Conservation (phyloP, 2,113 vertebrate genomes). For the Bombycilla garrulus region DNA sequence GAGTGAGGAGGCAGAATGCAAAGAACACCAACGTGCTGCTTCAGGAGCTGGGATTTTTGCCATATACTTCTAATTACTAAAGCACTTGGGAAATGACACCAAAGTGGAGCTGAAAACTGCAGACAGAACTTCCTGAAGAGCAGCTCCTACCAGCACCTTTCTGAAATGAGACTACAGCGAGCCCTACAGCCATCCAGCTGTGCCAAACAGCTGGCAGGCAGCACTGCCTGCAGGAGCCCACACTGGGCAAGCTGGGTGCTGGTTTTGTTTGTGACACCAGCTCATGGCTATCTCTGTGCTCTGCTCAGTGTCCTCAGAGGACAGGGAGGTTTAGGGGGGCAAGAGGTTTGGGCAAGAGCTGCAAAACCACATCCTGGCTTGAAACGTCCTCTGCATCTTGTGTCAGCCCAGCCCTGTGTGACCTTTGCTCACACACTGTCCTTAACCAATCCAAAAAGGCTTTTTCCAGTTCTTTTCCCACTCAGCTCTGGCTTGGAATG, state of each 20-base stretch:
- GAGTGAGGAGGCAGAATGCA: background rate
- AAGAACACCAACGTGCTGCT: background rate
- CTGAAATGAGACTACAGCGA: fast-evolving
- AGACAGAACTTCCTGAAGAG: background rate
- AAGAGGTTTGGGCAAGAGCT: background rate
- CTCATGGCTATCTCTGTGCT: background rate
- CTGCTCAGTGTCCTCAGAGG: background rate
- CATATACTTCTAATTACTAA: background rate
- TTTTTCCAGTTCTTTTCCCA: background rate
- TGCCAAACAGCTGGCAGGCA: background rate
- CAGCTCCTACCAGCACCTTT: background rate
- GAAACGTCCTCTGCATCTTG: background rate
- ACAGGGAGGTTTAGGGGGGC: background rate
- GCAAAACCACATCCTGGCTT: constrained; percentile 26
- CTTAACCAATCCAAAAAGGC: background rate
- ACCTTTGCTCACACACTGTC: background rate
- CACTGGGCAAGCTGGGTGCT: background rate
- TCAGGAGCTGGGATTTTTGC: background rate
- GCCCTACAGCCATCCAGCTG: background rate
- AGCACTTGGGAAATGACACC: background rate
- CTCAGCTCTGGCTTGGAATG: background rate
- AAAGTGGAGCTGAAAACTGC: background rate
- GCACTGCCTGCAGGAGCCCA: background rate
- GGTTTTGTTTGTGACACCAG: background rate
- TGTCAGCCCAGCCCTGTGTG: background rate